Evolutionary conservation across 2,113 vertebrate genomes (phyloP).

Genomic region (Heloderma charlesbogerti): DNA sequence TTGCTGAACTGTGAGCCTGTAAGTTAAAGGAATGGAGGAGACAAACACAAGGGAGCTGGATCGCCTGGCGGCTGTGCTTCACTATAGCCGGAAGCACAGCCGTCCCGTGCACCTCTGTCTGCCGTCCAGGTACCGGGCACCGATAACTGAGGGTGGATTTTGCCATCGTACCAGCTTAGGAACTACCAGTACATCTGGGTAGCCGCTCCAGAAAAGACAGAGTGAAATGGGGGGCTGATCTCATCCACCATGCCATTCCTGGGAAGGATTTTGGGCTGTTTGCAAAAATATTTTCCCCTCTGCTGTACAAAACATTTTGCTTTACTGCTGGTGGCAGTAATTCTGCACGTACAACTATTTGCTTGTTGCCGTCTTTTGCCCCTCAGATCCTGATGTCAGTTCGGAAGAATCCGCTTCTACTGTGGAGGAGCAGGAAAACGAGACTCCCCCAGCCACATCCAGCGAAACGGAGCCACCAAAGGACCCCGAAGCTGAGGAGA

Average conservation of each 20-base stretch:
- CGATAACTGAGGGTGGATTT: no score
- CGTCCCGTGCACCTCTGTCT: no score
- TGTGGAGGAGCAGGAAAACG: constrained; percentile 84
- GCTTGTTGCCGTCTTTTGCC: background rate
- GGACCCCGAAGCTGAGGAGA: constrained; percentile 75
- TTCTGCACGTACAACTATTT: background rate
- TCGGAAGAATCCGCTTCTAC: constrained; percentile 88
- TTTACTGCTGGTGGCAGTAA: background rate
- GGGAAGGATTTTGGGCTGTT: background rate
- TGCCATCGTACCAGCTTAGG: no score
- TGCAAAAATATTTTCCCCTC: background rate
- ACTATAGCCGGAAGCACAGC: no score
- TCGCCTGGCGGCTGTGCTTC: no score
- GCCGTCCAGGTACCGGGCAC: no score
- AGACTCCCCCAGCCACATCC: constrained; percentile 78
- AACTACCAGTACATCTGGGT: no score
- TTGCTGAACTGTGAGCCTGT: no score
- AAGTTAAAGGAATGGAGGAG: no score
- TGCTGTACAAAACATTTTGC: background rate
- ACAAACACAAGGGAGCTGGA: no score
- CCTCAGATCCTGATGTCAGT: constrained; percentile 83
- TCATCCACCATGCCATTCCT: background rate
- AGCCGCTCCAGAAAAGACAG: no score
- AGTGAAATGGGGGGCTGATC: no score
- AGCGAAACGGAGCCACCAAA: constrained; percentile 78